Evolutionary conservation across 2,888 invertebrate genomes (phyloP).

Genomic region (Philereme transversata): DNA sequence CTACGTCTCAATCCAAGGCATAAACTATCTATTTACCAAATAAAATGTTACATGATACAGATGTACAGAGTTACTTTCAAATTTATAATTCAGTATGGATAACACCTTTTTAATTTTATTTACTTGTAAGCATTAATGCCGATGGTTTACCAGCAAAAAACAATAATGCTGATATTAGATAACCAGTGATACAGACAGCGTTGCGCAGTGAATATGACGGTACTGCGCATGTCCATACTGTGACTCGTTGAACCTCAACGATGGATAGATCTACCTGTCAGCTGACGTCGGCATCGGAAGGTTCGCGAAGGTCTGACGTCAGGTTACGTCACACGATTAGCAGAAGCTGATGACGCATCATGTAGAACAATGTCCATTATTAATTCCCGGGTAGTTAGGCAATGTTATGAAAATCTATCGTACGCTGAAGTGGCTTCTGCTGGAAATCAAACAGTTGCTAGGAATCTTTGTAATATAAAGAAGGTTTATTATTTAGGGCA

Average conservation of each 20-base stretch:
- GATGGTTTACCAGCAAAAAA: background rate
- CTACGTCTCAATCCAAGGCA: too few relatives aligned
- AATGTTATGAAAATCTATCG: constrained; percentile 34
- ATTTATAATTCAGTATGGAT: too few relatives aligned
- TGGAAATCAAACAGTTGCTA: constrained; percentile 16
- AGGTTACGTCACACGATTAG: constrained; percentile 49
- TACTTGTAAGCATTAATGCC: too few relatives aligned
- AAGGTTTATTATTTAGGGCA: constrained; percentile 4
- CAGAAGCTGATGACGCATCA: constrained; percentile 17
- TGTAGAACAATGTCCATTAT: constrained; percentile 35
- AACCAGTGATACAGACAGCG: constrained; percentile 15
- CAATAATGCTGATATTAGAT: constrained; percentile 18
- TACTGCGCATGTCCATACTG: constrained; percentile 41
- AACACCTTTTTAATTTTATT: too few relatives aligned
- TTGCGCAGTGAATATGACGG: constrained; percentile 27
- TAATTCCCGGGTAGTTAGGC: constrained; percentile 29
- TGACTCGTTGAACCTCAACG: constrained; percentile 12
- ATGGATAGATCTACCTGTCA: constrained; percentile 1
- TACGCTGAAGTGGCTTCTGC: constrained; percentile 6
- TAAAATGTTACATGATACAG: too few relatives aligned
- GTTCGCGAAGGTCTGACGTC: constrained; percentile 62
- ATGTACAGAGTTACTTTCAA: too few relatives aligned
- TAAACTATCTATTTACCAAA: too few relatives aligned
- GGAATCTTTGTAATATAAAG: constrained; percentile 2
- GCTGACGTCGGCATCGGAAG: constrained; percentile 52